Conservation (phyloP, 2,113 vertebrate genomes). For the Antennarius striatus region DNA sequence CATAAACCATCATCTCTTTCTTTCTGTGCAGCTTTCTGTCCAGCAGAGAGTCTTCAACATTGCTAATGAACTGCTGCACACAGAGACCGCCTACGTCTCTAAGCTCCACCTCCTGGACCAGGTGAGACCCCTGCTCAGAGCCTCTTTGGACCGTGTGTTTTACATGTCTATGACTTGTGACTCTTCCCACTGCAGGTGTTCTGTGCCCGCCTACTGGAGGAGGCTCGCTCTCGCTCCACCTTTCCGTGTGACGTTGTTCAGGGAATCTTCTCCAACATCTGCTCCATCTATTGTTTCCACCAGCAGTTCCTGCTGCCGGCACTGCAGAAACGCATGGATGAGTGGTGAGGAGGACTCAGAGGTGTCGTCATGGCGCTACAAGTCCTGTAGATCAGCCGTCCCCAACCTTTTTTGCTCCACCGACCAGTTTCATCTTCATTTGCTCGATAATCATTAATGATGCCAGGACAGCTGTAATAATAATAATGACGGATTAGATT, state of each 20-base stretch:
- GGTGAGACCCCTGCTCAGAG: constrained; percentile 35
- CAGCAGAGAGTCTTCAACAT: constrained; percentile 83
- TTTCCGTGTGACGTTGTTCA: constrained; percentile 90
- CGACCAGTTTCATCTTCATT: no score
- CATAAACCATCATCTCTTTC: background rate
- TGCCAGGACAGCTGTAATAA: no score
- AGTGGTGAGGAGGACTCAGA: constrained; percentile 81
- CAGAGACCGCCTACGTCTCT: constrained; percentile 89
- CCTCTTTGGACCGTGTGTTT: background rate
- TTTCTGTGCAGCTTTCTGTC: background rate
- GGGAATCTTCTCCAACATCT: constrained; percentile 93
- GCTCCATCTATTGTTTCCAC: constrained; percentile 93
- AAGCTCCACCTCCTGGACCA: constrained; percentile 91
- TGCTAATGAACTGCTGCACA: constrained; percentile 90
- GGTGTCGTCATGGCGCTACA: no score
- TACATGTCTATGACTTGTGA: background rate
- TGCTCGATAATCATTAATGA: no score
- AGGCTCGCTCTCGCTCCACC: constrained; percentile 84
- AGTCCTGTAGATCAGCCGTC: no score
- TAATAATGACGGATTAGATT: no score
- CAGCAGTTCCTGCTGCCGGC: constrained; percentile 92
- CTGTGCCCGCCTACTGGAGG: constrained; percentile 87
- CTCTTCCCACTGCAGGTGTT: constrained; percentile 78
- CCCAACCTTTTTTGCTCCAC: no score
- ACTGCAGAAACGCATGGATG: constrained; percentile 92